Evolutionary conservation across 2,888 invertebrate species (phyloP).

Genomic region (Protophormia terraenovae): DNA sequence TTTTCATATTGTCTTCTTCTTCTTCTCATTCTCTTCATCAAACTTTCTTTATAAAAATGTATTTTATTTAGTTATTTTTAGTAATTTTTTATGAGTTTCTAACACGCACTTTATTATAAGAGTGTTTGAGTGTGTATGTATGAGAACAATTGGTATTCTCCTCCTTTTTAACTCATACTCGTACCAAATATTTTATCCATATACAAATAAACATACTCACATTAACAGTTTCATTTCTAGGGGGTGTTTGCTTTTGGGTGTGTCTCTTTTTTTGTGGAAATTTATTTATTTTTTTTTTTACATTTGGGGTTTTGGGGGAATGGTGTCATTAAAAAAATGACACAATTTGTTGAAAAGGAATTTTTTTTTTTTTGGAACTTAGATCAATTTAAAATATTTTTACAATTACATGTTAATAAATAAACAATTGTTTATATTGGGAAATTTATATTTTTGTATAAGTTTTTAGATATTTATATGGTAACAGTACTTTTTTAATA

Average conservation of each 20-base stretch:
- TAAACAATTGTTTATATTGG: too few relatives aligned
- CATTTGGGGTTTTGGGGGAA: conserved; percentile 25
- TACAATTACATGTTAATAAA: background rate
- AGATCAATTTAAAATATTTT: conserved; percentile 39
- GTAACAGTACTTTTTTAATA: background rate
- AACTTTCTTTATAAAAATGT: conserved; percentile 38
- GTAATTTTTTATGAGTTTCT: conserved; percentile 62
- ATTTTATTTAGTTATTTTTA: conserved; percentile 41
- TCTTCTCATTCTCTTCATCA: background rate
- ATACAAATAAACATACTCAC: background rate
- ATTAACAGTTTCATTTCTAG: conserved; percentile 40
- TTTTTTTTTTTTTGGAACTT: conserved; percentile 19
- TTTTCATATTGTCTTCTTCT: background rate
- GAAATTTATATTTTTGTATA: conserved; percentile 15
- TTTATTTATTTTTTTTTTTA: conserved; percentile 18
- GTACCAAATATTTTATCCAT: background rate
- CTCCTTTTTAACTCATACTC: conserved; percentile 29
- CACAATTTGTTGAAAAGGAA: conserved; percentile 54
- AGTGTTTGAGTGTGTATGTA: background rate
- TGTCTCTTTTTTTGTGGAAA: conserved; percentile 56
- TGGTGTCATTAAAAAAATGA: conserved; percentile 64
- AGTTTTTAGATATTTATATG: background rate
- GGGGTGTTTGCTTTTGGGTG: conserved; percentile 69
- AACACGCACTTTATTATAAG: conserved; percentile 59
- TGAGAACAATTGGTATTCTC: conserved; percentile 37